These are phyloP conservation scores for Antheraea mylitta DNA, from an alignment of 1,140 invertebrate genomes.

Conservation along the genomic window DNA sequence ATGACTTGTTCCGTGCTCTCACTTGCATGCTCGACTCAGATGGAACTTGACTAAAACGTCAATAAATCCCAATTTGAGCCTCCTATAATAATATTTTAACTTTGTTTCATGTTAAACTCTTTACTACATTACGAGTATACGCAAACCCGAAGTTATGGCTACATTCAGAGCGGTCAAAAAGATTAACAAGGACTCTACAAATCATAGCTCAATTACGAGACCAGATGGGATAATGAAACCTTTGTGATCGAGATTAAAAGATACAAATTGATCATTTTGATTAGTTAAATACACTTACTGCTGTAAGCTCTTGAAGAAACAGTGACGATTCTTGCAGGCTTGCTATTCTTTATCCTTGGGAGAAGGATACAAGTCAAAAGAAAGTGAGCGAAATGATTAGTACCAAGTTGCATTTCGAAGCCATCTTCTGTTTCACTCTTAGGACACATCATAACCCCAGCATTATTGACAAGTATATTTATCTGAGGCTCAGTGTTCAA, in stretches of 20 bases:
- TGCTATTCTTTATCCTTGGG: slow-evolving; percentile 82
- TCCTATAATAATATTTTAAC: too few relatives aligned
- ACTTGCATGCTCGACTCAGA: too few relatives aligned
- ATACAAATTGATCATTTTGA: background rate
- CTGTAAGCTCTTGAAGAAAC: slow-evolving; percentile 77
- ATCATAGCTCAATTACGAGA: background rate
- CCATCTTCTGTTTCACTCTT: slow-evolving; percentile 86
- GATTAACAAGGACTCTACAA: background rate
- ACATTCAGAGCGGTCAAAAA: too few relatives aligned
- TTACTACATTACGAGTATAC: too few relatives aligned
- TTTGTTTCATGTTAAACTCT: too few relatives aligned
- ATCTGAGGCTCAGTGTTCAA: slow-evolving; percentile 81
- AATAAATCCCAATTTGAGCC: too few relatives aligned
- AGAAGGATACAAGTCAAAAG: slow-evolving; percentile 89
- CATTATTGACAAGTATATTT: slow-evolving; percentile 90
- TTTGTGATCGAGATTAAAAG: background rate
- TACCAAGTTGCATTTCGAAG: slow-evolving; percentile 90
- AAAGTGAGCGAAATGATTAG: slow-evolving; percentile 92
- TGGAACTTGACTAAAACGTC: too few relatives aligned
- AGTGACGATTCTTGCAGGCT: slow-evolving; percentile 80
- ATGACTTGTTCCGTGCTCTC: too few relatives aligned
- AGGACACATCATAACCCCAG: slow-evolving; percentile 87
- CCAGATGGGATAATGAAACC: background rate
- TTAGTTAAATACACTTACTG: slow-evolving; percentile 43
- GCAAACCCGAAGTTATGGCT: too few relatives aligned